Evolutionary conservation across 2,113 vertebrate species (phyloP).

Genomic region (Gallinago undulata): DNA sequence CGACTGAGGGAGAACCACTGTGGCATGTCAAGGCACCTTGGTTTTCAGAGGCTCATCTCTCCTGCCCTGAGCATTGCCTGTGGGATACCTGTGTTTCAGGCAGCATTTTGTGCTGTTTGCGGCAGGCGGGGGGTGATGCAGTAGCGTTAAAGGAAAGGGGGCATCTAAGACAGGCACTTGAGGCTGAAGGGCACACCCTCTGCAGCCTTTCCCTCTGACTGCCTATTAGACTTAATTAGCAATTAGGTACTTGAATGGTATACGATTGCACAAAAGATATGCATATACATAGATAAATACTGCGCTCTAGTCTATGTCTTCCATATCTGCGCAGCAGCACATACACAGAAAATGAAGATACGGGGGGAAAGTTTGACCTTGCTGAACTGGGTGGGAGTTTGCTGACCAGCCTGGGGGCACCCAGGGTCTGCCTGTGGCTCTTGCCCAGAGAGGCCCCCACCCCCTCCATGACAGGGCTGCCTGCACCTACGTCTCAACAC

Average conservation of each 20-base stretch:
- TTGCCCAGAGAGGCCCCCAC: not conserved
- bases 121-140: rapidly evolving
- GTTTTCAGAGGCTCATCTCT: not conserved
- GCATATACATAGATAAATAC: not conserved
- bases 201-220: not conserved
- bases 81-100: not conserved
- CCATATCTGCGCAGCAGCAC: not conserved
- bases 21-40: not conserved
- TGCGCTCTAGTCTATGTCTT: not conserved
- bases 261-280: not conserved
- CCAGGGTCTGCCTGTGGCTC: not conserved
- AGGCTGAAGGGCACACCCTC: not conserved
- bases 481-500: rapidly evolving
- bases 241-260: constrained; percentile 9
- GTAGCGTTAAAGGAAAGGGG: not conserved
- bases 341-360: not conserved
- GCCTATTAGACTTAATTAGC: constrained; percentile 4
- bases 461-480: not conserved
- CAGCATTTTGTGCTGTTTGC: not conserved
- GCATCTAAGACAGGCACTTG: not conserved
- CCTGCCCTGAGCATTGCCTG: not conserved
- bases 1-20: not conserved
- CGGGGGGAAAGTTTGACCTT: not conserved
- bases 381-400: not conserved
- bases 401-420: not conserved